Base-by-base conservation (phyloP, 2,888 invertebrate species). In the Caenorhabditis parvicauda region DNA sequence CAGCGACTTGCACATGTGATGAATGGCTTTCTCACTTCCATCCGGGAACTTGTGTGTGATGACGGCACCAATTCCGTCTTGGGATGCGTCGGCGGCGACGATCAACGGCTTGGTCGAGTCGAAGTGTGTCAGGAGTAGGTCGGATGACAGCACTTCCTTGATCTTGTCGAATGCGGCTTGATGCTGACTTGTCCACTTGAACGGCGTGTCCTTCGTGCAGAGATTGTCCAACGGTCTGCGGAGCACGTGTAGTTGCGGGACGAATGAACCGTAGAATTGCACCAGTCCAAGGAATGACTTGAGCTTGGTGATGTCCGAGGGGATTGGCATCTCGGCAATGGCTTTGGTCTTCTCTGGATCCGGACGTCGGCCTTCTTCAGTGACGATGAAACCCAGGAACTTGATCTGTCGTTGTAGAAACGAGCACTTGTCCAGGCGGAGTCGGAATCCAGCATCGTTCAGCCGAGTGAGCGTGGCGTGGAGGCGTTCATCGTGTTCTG, bases 1-100 rank as follows among this genome's bases (percentile, higher is more conserved):
- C 17, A 73, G 57, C 4, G 63, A 21, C 0, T 51, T 42, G 17
- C 57, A 55, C 9, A 61, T 61, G 38, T 73, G 64, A n/a, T 17
- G 44, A 27, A 73, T 48, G 1, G 67, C 63, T 21, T 74, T n/a
- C 61, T 71, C 63, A 42, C 70, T 25, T 52, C 76, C 53, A 75
- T 76, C 48, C 63, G 77, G 48, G 61, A 54, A 54, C 59, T 67
- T 41, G 46, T 68, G 72, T 7, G 19, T 12, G 12, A 72, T 28
- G 1, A 72, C 70, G 66, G 79, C 29, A 75, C 75, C 48, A 81
- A 73, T 58, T 70, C 82, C 65, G 67, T 70, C 66, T 9, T 76
- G 75, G 9, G 79, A 81, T 0, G 83, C 83, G 70, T 84, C 83
- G 37, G 80, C 78, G 1, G 82, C 76, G 2, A 84, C 50, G 19